Percentiles rank a stretch among this genome's conserved stretches.
Evolutionary conservation across 2,113 vertebrate species (phyloP).

Genomic region (Gavia stellata): DNA sequence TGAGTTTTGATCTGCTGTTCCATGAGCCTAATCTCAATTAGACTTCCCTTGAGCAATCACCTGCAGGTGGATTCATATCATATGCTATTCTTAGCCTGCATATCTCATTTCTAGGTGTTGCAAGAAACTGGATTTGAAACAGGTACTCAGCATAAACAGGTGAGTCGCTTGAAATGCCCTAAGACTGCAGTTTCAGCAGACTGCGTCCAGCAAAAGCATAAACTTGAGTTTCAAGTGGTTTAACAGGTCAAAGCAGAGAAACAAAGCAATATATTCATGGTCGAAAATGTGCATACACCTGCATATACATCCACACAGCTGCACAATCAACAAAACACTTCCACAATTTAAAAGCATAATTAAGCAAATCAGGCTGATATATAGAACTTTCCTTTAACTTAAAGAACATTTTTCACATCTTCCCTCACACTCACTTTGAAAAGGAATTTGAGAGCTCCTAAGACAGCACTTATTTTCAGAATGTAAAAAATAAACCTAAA

Average conservation of each 20-base stretch:
- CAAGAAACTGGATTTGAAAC: not conserved
- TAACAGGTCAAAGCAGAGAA: slow-evolving; percentile 3
- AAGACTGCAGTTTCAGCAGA: slow-evolving; percentile 10
- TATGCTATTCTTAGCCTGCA: not conserved
- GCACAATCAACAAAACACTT: not conserved
- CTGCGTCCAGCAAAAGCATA: not conserved
- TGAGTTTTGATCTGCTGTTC: not conserved
- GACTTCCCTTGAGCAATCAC: not conserved
- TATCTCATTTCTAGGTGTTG: not conserved
- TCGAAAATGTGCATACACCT: not conserved
- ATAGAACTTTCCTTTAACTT: not conserved
- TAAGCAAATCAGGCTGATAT: not conserved
- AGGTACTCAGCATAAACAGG: not conserved
- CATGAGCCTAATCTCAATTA: not conserved
- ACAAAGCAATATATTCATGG: slow-evolving; percentile 18
- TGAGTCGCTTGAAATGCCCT: accelerated
- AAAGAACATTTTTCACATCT: not conserved
- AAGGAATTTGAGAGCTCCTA: not conserved
- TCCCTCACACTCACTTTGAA: not conserved
- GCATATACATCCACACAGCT: slow-evolving; percentile 19
- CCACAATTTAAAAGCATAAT: not conserved
- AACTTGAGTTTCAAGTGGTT: slow-evolving; percentile 14
- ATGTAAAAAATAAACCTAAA: not conserved
- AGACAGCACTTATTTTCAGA: not conserved
- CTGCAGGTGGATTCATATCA: not conserved